Conservation (phyloP, 1,140 invertebrate species). For the Pseudobourletiella spinata region DNA sequence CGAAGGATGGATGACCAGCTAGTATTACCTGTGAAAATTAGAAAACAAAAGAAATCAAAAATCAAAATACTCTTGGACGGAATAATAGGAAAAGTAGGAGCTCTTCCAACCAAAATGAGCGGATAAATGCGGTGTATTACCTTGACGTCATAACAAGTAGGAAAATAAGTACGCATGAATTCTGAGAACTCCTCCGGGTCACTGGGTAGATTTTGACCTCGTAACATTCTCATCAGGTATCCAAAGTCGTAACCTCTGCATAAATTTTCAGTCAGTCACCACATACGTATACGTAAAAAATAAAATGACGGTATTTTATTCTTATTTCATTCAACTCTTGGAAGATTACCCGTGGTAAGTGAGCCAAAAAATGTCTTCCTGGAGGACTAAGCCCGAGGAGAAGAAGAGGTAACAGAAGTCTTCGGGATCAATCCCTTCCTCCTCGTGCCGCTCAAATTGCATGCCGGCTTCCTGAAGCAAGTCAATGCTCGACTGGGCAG, state of each 20-base stretch:
- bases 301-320: no score
- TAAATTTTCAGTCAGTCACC: no score
- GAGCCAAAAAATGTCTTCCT: conserved; percentile 93
- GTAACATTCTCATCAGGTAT: conserved; percentile 88
- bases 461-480: conserved; percentile 91
- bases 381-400: conserved; percentile 87
- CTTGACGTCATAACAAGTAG: neutral
- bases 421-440: conserved; percentile 90
- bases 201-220: conserved; percentile 38
- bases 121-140: no score
- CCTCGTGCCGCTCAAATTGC: conserved; percentile 94
- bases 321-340: no score
- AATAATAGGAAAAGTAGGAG: no score
- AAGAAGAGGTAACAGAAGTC: neutral
- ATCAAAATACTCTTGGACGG: no score
- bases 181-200: neutral
- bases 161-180: neutral
- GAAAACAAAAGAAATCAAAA: no score
- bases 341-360: conserved; percentile 70
- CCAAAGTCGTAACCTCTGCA: conserved; percentile 90
- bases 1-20: conserved; percentile 97
- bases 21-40: conserved; percentile 50
- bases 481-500: conserved; percentile 95
- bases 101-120: no score
- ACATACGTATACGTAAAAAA: no score